Base-by-base conservation (phyloP, 1,140 invertebrate genomes). In the Paralvinella palmiformis region DNA sequence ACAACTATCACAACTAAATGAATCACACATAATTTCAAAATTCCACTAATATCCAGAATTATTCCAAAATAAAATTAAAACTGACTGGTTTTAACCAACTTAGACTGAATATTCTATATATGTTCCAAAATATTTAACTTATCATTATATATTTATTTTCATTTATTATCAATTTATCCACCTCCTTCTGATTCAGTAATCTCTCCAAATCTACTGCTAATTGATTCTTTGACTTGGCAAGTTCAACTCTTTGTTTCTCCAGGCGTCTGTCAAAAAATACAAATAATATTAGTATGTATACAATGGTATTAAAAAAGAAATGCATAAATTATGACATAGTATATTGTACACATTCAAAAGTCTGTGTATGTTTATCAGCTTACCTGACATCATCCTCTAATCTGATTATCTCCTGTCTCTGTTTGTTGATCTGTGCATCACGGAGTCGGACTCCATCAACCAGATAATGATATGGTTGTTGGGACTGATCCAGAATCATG, bases 381-480 rank as follows among this genome's bases (percentile, higher is more conserved):
- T 52, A 75, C 73, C 63, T 58, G 10, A 69, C 32, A 65, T 77
- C 72, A 6, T 70, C 66, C 59, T 78, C 72, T 33, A 79, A 76
- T 73, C 13, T 72, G 68, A 15, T 72, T 69, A 45, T 71, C n/a
- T n/a, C n/a, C n/a, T n/a, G n/a, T n/a, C n/a, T 73, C 65, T 73
- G 74, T 66, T 76, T 74, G 56, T 74, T 63, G 5, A 79, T 66
- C 57, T 76, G 71, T 6, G 48, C 52, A 62, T 80, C 78, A 45
- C 77, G 65, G 22, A 69, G 65, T 58, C 73, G 64, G 53, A 80
- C 73, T 20, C 73, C 75, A 29, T 78, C 72, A 36, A 80, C 74
- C 36, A 80, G 71, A 63, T 79, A 79, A 65, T 74, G 76, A 64
- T 80, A 78, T 6, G 79, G 79, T 62, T 80, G 79, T 55, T 79